Percentiles rank a stretch among this genome's conserved stretches.
These are phyloP conservation scores for Ichneumoninae sp. DNA, from an alignment of 2,888 invertebrate genomes.

Conservation along the genomic window DNA sequence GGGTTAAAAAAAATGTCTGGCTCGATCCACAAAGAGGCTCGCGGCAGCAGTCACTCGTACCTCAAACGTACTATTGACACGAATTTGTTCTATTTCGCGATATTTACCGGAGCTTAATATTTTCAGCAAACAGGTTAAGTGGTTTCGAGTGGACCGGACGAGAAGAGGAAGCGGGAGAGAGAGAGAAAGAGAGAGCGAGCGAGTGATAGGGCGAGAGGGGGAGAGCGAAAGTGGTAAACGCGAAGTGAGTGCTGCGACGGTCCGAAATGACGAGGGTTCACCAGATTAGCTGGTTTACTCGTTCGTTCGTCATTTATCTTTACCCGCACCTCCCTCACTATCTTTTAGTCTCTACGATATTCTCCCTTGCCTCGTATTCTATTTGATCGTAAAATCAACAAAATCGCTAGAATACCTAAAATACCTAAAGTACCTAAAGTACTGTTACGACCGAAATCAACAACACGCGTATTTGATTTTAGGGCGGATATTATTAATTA, in stretches of 20 bases:
- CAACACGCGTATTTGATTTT: no score
- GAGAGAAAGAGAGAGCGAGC: neutral
- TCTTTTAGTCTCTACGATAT: constrained; percentile 25
- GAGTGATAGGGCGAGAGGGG: neutral
- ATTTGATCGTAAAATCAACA: neutral
- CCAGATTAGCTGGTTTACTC: constrained; percentile 67
- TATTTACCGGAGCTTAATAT: constrained; percentile 79
- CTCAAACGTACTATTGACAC: constrained; percentile 75
- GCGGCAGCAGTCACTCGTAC: constrained; percentile 71
- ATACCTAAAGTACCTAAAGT: neutral
- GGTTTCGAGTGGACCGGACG: constrained; percentile 75
- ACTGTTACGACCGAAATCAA: neutral
- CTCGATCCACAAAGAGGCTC: constrained; percentile 73
- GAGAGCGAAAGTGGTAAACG: constrained; percentile 47
- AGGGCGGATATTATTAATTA: no score
- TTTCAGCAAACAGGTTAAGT: constrained; percentile 80
- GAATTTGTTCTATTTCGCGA: constrained; percentile 77
- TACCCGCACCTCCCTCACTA: neutral
- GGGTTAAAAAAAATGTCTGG: constrained; percentile 43
- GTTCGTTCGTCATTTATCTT: constrained; percentile 66
- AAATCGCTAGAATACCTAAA: neutral
- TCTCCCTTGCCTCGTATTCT: neutral
- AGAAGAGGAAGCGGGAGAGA: constrained; percentile 65
- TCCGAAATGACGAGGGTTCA: constrained; percentile 57
- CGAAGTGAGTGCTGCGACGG: constrained; percentile 44